Conservation (phyloP, 2,888 invertebrate genomes). For the Helleia helle region DNA sequence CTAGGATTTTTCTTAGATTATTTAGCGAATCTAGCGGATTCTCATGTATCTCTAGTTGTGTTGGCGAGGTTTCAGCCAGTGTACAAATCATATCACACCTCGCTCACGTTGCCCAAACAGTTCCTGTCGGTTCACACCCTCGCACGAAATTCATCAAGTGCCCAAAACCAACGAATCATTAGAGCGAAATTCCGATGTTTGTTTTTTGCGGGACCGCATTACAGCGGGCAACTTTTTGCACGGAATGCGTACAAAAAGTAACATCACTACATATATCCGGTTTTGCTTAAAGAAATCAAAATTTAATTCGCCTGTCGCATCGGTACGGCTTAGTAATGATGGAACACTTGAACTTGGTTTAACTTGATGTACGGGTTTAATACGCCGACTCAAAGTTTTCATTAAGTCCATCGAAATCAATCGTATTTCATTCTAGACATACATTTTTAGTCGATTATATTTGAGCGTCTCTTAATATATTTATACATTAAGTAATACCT, state of each 20-base stretch:
- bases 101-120: constrained; percentile 8
- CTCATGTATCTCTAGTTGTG: too few relatives aligned
- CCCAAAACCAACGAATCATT: constrained; percentile 62
- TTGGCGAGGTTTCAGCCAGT: too few relatives aligned
- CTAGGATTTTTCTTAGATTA: too few relatives aligned
- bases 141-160: constrained; percentile 50
- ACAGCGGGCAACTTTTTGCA: constrained; percentile 54
- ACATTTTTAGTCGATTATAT: too few relatives aligned
- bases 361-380: constrained; percentile 2
- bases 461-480: too few relatives aligned
- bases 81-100: neutral
- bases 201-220: constrained; percentile 59
- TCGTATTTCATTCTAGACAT: too few relatives aligned
- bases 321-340: constrained; percentile 9
- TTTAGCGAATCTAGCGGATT: too few relatives aligned
- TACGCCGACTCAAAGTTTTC: too few relatives aligned
- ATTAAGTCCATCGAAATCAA: too few relatives aligned
- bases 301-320: constrained; percentile 29
- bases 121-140: constrained; percentile 35
- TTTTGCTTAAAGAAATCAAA: constrained; percentile 38
- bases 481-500: too few relatives aligned
- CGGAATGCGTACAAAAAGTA: constrained; percentile 64
- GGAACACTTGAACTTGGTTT: constrained; percentile 3
- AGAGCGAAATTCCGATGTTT: constrained; percentile 50
- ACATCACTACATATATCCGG: constrained; percentile 50